A percentile compares a stretch with the other conserved stretches of the same genome.
These are phyloP conservation scores for Agrochola macilenta DNA, from an alignment of 2,888 invertebrate genomes.

Conservation along the genomic window DNA sequence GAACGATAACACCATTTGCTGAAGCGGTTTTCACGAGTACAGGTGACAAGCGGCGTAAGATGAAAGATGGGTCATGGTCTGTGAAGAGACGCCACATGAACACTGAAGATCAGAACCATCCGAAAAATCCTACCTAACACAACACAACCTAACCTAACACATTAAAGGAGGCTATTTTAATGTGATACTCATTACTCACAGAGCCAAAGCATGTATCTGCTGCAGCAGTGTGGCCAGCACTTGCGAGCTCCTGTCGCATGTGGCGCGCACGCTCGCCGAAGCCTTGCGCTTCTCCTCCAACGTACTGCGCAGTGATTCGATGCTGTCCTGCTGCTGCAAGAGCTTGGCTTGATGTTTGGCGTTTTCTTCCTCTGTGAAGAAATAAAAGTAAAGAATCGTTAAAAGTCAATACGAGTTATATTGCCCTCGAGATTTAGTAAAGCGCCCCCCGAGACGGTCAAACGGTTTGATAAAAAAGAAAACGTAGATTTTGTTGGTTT, in stretches of 20 bases:
- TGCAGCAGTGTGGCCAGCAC: conserved; percentile 77
- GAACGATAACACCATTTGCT: too few relatives aligned
- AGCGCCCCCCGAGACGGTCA: too few relatives aligned
- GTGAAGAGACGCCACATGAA: background rate
- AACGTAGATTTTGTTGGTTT: too few relatives aligned
- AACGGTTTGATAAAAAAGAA: too few relatives aligned
- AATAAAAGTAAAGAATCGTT: background rate
- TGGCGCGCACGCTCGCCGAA: conserved; percentile 78
- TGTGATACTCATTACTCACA: conserved; percentile 72
- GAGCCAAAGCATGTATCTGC: conserved; percentile 79
- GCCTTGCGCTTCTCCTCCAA: conserved; percentile 87
- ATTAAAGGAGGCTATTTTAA: background rate
- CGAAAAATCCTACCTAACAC: background rate
- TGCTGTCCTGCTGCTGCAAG: conserved; percentile 91
- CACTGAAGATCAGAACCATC: background rate
- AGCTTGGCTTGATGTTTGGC: conserved; percentile 90
- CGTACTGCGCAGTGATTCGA: conserved; percentile 88
- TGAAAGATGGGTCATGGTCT: background rate
- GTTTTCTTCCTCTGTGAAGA: conserved; percentile 90
- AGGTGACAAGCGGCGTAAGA: too few relatives aligned
- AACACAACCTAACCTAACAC: too few relatives aligned
- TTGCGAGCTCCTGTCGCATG: conserved; percentile 72
- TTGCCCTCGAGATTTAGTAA: too few relatives aligned
- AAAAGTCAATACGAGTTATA: too few relatives aligned
- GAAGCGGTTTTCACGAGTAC: too few relatives aligned